Conservation (phyloP, 2,888 invertebrate genomes). For the Epinotia demarniana region DNA sequence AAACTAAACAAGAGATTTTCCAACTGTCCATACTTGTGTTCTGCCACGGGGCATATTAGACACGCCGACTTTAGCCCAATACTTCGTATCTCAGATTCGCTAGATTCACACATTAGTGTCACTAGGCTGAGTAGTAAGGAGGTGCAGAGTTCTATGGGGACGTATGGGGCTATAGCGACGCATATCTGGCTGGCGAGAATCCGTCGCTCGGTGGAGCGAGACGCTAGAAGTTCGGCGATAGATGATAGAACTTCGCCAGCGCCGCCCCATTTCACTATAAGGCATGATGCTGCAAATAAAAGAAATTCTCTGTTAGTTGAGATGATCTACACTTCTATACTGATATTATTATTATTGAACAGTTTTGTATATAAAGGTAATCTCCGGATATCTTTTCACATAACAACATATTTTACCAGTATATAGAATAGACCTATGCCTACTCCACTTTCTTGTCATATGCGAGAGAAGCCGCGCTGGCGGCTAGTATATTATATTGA, state of each 20-base stretch:
- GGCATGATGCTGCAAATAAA: slow-evolving; percentile 81
- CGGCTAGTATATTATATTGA: too few species aligned
- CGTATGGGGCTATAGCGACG: slow-evolving; percentile 76
- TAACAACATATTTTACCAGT: too few species aligned
- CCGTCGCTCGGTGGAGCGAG: slow-evolving; percentile 70
- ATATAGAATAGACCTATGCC: too few species aligned
- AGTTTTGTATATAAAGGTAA: too few species aligned
- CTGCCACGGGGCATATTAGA: slow-evolving; percentile 74
- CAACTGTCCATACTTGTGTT: slow-evolving; percentile 75
- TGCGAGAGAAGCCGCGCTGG: too few species aligned
- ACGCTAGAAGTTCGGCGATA: slow-evolving; percentile 74
- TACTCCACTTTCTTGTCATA: too few species aligned
- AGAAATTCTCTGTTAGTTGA: neutral
- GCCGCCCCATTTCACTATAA: slow-evolving; percentile 80
- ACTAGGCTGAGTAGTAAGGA: slow-evolving; percentile 78
- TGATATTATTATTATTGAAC: neutral
- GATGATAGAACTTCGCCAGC: slow-evolving; percentile 77
- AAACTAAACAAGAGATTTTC: slow-evolving; percentile 78
- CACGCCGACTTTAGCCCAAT: slow-evolving; percentile 75
- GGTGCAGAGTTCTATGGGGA: slow-evolving; percentile 77
- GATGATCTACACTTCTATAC: too few species aligned
- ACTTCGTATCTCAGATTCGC: slow-evolving; percentile 71
- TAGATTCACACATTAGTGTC: slow-evolving; percentile 78
- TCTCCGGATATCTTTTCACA: too few species aligned
- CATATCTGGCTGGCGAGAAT: slow-evolving; percentile 76